Evolutionary conservation across 2,797 vertebrate genomes (phyloP), one percentile per base, ranked within the genome.

Genomic region (Kryptopterus vitreolus): DNA sequence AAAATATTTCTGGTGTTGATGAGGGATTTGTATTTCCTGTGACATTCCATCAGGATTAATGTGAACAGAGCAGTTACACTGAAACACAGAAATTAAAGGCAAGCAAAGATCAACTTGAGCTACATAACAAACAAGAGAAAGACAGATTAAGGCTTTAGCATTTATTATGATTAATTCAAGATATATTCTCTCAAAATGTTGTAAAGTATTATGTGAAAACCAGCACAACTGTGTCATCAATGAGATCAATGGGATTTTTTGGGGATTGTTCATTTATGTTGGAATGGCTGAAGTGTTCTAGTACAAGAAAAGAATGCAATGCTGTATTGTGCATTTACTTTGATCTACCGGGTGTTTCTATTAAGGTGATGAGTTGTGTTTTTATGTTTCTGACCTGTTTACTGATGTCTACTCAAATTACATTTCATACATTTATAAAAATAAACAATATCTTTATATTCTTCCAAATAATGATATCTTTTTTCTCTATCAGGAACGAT

Each of bases 401-500:
- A 63, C 10, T 12, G 62, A 46, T 48, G 20, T 48, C 48, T 4
- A 26, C 3, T 69, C 26, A 3, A 16, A n/a, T 46, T 66, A 20
- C 4, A 50, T 50, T 15, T 50, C 15, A 16, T 69, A 10, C 18
- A 70, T 18, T 8, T 70, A 29, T 24, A 26, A n/a, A n/a, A n/a
- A n/a, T n/a, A n/a, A n/a, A n/a, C n/a, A n/a, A 10, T 43, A 43
- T 43, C 38, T 2, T 43, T 38, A n/a, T 38, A 6, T 7, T 38
- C 1, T 70, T 46, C n/a, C 16, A 33, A 12, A 31, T 18, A 43
- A 78, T 26, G 11, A 71, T 57, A 0, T 24, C 12, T 62, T 68
- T 26, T 74, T 58, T 82, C 29, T 78, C 74, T 78, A 77, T 75
- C 91, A 99, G 98, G 98, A 99, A 87, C 92, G 98, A 26, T 99